Conservation (phyloP, 2,797 vertebrate species). For the Aplochiton taeniatus region DNA sequence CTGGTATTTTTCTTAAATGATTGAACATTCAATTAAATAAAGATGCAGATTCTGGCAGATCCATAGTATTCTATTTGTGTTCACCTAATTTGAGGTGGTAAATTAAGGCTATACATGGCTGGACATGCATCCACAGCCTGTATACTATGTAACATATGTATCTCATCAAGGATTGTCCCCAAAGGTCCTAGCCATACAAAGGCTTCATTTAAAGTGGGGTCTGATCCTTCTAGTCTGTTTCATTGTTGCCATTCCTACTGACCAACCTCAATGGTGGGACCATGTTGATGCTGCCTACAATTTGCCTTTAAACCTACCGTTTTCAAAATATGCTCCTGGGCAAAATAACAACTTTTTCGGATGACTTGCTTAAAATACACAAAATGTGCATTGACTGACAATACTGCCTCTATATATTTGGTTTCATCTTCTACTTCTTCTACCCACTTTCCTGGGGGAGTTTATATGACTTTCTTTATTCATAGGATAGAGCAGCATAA, state of each 20-base stretch:
- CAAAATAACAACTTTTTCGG: constrained; percentile 39
- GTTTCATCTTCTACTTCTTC: too few relatives aligned
- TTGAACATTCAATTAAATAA: constrained; percentile 17
- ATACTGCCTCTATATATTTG: too few relatives aligned
- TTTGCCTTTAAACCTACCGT: constrained; percentile 45
- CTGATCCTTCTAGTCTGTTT: background rate
- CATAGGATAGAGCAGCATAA: too few relatives aligned
- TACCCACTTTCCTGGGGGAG: too few relatives aligned
- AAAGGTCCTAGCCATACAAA: background rate
- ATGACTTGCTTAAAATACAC: constrained; percentile 32
- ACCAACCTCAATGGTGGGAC: constrained; percentile 16
- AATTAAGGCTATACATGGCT: constrained; percentile 23
- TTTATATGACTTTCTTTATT: too few relatives aligned
- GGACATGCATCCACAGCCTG: constrained; percentile 14
- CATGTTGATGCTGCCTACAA: constrained; percentile 35
- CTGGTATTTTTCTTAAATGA: too few relatives aligned
- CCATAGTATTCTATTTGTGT: constrained; percentile 11
- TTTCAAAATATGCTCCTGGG: constrained; percentile 44
- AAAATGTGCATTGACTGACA: too few relatives aligned
- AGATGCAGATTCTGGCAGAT: constrained; percentile 12
- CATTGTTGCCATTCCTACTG: constrained; percentile 10
- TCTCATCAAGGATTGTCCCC: constrained; percentile 2
- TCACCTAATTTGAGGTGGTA: constrained; percentile 33
- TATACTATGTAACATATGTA: background rate
- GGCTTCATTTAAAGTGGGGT: constrained; percentile 5